phyloP scores from a whole-genome alignment of 2,113 vertebrate species.

The Lutjanus erythropterus region DNA sequence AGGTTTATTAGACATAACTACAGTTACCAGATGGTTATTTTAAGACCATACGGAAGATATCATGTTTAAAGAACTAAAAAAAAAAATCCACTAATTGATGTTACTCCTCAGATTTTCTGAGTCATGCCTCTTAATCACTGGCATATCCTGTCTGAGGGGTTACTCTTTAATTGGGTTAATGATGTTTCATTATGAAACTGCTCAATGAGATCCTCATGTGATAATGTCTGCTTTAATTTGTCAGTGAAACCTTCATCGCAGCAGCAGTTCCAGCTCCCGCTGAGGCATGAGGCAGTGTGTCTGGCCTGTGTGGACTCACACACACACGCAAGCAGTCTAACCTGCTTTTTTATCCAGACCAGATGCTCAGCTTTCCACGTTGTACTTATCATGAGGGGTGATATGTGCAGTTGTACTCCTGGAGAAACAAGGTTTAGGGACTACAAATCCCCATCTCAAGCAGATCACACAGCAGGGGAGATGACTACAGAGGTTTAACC shows the following conservation, averaged over 20 bases:
- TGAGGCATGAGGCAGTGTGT: slow-evolving; percentile 56
- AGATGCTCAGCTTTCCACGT: slow-evolving; percentile 67
- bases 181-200: slow-evolving; percentile 61
- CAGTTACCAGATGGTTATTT: not conserved
- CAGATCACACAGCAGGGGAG: slow-evolving; percentile 25
- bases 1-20: rapidly evolving
- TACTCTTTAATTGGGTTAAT: slow-evolving; percentile 68
- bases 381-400: slow-evolving; percentile 22
- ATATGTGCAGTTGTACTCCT: slow-evolving; percentile 40
- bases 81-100: not conserved
- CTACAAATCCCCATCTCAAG: slow-evolving; percentile 41
- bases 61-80: not conserved
- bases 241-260: slow-evolving; percentile 51
- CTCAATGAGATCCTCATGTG: slow-evolving; percentile 58
- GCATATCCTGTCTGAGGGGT: slow-evolving; percentile 34
- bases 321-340: not conserved
- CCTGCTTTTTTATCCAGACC: slow-evolving; percentile 54
- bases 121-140: slow-evolving; percentile 17
- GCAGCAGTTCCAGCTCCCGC: slow-evolving; percentile 49
- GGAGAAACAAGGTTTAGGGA: slow-evolving; percentile 43
- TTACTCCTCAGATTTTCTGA: not conserved
- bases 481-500: not conserved
- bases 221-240: slow-evolving; percentile 66
- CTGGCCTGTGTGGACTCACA: slow-evolving; percentile 25
- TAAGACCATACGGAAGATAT: not conserved